Conservation (phyloP, 2,113 vertebrate species). For the Brachyistius frenatus region DNA sequence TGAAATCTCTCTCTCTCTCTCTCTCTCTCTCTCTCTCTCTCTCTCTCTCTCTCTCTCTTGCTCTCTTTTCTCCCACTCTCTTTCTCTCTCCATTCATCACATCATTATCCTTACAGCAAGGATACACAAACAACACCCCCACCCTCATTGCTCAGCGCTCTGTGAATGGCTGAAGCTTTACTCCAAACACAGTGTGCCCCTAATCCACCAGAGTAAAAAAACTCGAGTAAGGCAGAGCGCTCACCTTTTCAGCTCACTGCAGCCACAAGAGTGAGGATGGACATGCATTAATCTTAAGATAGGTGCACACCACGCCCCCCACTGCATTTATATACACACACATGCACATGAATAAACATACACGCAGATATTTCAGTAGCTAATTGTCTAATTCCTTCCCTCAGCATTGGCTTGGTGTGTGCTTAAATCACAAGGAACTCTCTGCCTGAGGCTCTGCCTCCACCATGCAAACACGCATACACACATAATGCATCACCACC, state of each 20-base stretch:
- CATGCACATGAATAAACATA: slow-evolving; percentile 37
- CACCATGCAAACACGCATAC: slow-evolving; percentile 17
- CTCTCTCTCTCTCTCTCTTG: slow-evolving; percentile 54
- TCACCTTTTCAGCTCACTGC: slow-evolving; percentile 57
- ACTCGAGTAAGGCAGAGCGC: slow-evolving; percentile 28
- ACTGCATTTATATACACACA: slow-evolving; percentile 11
- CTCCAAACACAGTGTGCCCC: slow-evolving; percentile 50
- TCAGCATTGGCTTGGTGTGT: slow-evolving; percentile 45
- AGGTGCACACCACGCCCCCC: not conserved
- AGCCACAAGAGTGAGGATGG: slow-evolving; percentile 29
- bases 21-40: slow-evolving; percentile 51
- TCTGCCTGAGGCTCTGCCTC: slow-evolving; percentile 46
- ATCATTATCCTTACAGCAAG: slow-evolving; percentile 77
- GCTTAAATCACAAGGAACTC: slow-evolving; percentile 68
- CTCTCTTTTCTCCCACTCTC: slow-evolving; percentile 38
- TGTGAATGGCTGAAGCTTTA: slow-evolving; percentile 64
- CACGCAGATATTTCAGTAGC: slow-evolving; percentile 51
- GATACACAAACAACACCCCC: slow-evolving; percentile 72
- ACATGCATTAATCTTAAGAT: slow-evolving; percentile 34
- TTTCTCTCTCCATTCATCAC: slow-evolving; percentile 72
- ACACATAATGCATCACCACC: slow-evolving; percentile 16
- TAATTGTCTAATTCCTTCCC: slow-evolving; percentile 73
- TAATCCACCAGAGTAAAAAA: slow-evolving; percentile 55
- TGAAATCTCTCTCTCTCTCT: slow-evolving; percentile 69
- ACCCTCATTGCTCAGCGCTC: slow-evolving; percentile 39